A percentile compares a stretch with the other conserved stretches of the same genome.
phyloP scores from a whole-genome alignment of 2,888 invertebrate species.

The Trilocha varians region DNA sequence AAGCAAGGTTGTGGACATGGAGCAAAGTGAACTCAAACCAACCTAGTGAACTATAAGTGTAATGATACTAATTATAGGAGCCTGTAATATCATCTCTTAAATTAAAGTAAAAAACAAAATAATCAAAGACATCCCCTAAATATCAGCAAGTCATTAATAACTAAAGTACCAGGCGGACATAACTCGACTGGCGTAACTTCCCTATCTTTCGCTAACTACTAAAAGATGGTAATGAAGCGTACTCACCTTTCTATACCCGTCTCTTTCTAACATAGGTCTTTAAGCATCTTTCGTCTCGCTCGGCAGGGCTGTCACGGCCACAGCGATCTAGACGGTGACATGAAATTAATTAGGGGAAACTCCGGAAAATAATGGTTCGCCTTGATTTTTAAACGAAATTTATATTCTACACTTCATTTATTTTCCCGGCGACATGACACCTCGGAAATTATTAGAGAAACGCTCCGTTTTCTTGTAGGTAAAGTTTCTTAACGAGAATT shows the following conservation, averaged over 20 bases:
- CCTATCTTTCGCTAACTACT: constrained; percentile 63
- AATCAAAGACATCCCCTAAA: constrained; percentile 6
- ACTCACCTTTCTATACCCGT: constrained; percentile 49
- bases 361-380: constrained; percentile 66
- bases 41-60: neutral
- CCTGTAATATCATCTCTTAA: neutral
- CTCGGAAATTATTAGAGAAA: constrained; percentile 66
- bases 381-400: constrained; percentile 73
- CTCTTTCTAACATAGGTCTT: constrained; percentile 21
- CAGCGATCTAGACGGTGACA: constrained; percentile 67
- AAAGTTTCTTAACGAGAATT: constrained; percentile 36
- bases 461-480: constrained; percentile 41
- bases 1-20: too few relatives aligned
- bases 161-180: constrained; percentile 47
- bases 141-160: constrained; percentile 53
- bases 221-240: constrained; percentile 67
- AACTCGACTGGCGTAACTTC: constrained; percentile 56
- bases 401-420: constrained; percentile 71
- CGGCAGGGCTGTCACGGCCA: constrained; percentile 58
- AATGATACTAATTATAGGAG: neutral
- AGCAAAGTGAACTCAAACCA: too few relatives aligned
- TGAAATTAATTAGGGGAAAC: constrained; percentile 72
- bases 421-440: constrained; percentile 66
- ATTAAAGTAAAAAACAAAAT: neutral
- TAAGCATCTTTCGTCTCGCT: constrained; percentile 22